These are phyloP conservation scores for Platyura marginata DNA, from an alignment of 1,140 invertebrate species.

Conservation along the genomic window DNA sequence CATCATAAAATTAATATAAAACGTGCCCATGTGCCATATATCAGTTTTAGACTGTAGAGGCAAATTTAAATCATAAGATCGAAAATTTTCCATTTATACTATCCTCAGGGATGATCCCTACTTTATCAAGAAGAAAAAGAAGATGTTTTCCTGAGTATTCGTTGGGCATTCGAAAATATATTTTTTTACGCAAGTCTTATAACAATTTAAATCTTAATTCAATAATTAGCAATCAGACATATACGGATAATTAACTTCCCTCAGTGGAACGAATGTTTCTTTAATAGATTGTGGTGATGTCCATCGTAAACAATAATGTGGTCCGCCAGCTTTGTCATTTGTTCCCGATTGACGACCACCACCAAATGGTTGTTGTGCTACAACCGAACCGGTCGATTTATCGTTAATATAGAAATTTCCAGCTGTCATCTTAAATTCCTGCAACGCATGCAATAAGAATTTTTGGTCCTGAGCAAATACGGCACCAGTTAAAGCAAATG, in stretches of 20 bases:
- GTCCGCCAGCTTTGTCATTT: slow-evolving; percentile 99
- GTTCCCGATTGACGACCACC: slow-evolving; percentile 87
- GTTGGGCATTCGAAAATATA: too few relatives aligned
- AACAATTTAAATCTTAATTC: too few relatives aligned
- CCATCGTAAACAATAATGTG: slow-evolving; percentile 87
- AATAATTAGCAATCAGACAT: too few relatives aligned
- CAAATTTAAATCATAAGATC: too few relatives aligned
- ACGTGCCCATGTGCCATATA: too few relatives aligned
- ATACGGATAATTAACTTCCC: slow-evolving; percentile 77
- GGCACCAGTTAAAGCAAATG: slow-evolving; percentile 90
- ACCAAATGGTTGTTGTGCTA: slow-evolving; percentile 98
- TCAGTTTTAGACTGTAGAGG: too few relatives aligned
- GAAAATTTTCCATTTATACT: too few relatives aligned
- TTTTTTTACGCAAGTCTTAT: too few relatives aligned
- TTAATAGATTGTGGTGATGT: slow-evolving; percentile 87
- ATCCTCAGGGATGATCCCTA: too few relatives aligned
- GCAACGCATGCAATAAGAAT: slow-evolving; percentile 53
- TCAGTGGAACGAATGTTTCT: slow-evolving; percentile 77
- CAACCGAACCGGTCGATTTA: slow-evolving; percentile 95
- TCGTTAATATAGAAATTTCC: slow-evolving; percentile 99
- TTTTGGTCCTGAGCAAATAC: slow-evolving; percentile 74
- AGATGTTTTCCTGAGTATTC: too few relatives aligned
- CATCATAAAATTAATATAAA: too few relatives aligned
- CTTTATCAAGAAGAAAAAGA: too few relatives aligned
- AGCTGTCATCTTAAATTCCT: slow-evolving; percentile 66